These are phyloP conservation scores for Slavum lentiscoides DNA, from an alignment of 2,888 invertebrate species.

Conservation along the genomic window DNA sequence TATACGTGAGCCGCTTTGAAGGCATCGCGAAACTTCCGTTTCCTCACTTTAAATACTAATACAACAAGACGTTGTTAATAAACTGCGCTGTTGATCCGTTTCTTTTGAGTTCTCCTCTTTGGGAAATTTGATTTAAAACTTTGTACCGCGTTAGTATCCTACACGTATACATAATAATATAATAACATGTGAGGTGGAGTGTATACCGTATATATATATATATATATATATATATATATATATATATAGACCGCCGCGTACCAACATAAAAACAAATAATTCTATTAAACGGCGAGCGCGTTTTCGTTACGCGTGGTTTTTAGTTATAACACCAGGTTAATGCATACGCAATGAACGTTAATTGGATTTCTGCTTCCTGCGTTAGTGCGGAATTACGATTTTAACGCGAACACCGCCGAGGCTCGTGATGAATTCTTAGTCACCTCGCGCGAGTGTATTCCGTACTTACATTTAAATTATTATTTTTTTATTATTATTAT, in stretches of 20 bases:
- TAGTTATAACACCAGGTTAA: not conserved
- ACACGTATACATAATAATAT: not conserved
- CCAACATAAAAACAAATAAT: not conserved
- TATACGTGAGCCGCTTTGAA: not conserved
- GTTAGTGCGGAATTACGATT: not conserved
- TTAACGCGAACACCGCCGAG: not conserved
- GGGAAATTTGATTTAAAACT: conserved; percentile 22
- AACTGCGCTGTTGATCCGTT: not conserved
- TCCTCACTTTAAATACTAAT: conserved; percentile 13
- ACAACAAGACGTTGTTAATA: conserved; percentile 31
- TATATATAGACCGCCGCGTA: not conserved
- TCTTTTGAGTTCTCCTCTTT: conserved; percentile 11
- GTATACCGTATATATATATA: no score
- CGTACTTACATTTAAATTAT: not conserved
- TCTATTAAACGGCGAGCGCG: not conserved
- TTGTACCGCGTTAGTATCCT: not conserved
- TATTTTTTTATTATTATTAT: no score
- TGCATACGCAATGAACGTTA: not conserved
- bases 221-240: no score
- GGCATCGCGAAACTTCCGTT: conserved; percentile 8
- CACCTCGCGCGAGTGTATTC: not conserved
- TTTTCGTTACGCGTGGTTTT: not conserved
- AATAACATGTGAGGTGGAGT: not conserved
- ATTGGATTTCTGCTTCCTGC: not conserved
- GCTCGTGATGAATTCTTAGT: not conserved